These are phyloP conservation scores for Chloroceryle inda DNA, from an alignment of 2,797 vertebrate species.

Conservation along the genomic window DNA sequence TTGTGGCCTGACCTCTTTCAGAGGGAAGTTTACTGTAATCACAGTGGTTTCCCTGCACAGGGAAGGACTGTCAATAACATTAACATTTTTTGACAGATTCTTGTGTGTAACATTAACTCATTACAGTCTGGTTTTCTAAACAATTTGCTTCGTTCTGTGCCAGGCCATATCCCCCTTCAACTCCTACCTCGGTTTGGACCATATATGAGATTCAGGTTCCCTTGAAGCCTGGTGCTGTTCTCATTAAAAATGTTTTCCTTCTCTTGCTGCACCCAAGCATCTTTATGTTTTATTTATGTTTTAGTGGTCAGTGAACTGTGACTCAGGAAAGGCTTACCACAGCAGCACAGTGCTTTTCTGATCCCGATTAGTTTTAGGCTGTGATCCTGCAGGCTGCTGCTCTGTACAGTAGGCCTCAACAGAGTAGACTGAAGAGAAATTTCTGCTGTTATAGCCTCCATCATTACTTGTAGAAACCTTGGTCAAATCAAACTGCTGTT, in stretches of 20 bases:
- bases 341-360: background rate
- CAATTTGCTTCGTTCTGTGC: background rate
- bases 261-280: background rate
- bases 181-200: background rate
- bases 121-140: background rate
- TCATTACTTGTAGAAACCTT: background rate
- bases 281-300: conserved; percentile 16
- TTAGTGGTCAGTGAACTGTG: conserved; percentile 10
- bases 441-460: background rate
- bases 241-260: conserved; percentile 5
- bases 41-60: background rate
- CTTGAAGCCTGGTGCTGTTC: background rate
- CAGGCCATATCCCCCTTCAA: background rate
- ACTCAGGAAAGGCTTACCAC: background rate
- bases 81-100: background rate
- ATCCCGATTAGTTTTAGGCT: background rate
- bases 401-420: background rate
- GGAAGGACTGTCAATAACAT: background rate
- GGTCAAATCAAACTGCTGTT: background rate
- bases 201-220: background rate
- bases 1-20: background rate
- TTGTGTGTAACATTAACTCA: background rate
- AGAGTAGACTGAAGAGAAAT: background rate
- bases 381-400: background rate
- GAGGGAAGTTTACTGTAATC: background rate